Conservation (phyloP, 1,140 invertebrate species). For the Rhagoletis pomonella region DNA sequence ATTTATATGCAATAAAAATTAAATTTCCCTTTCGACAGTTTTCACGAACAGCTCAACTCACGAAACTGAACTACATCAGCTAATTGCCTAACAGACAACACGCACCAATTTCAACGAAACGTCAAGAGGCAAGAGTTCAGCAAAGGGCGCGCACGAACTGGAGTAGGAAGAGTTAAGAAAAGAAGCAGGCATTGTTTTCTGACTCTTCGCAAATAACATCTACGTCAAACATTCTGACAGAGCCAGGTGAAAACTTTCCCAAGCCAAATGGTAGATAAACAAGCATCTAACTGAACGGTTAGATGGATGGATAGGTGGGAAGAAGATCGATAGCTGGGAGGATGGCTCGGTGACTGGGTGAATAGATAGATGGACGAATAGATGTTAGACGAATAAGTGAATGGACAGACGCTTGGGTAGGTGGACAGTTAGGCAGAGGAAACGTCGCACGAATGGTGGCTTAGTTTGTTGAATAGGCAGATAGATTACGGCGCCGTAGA, state of each 20-base stretch:
- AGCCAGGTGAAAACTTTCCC: slow-evolving; percentile 36
- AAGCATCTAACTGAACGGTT: not conserved
- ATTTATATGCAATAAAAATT: slow-evolving; percentile 20
- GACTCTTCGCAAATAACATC: slow-evolving; percentile 24
- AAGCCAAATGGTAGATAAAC: slow-evolving; percentile 40
- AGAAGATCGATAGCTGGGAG: not conserved
- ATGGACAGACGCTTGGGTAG: not conserved
- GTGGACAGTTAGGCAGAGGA: too few relatives aligned
- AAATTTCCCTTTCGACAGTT: slow-evolving; percentile 35
- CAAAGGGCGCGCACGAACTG: slow-evolving; percentile 26
- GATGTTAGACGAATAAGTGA: not conserved
- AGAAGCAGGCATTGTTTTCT: slow-evolving; percentile 13
- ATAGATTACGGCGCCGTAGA: not conserved
- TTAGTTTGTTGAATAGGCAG: too few relatives aligned
- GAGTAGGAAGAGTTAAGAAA: not conserved
- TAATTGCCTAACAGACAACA: slow-evolving; percentile 17
- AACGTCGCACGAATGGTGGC: too few relatives aligned
- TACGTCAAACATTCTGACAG: slow-evolving; percentile 35
- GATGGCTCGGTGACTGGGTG: not conserved
- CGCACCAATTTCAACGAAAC: not conserved
- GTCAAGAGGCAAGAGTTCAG: not conserved
- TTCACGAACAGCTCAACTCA: not conserved
- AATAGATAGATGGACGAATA: not conserved
- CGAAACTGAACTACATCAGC: slow-evolving; percentile 17
- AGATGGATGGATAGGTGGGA: not conserved